Evolutionary conservation across 2,888 invertebrate genomes (phyloP), one percentile per base, ranked within the genome.

Genomic region (Andrena marginata): DNA sequence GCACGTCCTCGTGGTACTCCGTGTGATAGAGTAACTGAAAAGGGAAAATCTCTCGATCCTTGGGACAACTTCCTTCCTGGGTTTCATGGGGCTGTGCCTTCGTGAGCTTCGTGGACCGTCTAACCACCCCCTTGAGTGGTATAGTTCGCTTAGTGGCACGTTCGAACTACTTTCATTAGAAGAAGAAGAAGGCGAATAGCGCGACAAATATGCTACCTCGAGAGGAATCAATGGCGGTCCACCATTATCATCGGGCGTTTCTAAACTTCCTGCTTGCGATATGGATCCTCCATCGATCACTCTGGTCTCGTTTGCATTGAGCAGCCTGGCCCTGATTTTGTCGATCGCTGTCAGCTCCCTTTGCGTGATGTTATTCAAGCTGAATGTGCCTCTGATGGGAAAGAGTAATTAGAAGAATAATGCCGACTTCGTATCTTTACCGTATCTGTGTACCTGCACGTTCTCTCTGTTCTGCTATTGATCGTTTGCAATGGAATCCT

Each of bases 1-100:
- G 71, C 7, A 89, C 49, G 20, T 85, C 84, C 0, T 83, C 69
- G 35, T 83, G 77, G 26, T 92, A 91, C 1, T 85, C 82, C 7
- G 31, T 4, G 23, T 87, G 74, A 23, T 80, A 86, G 0, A 48
- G 20, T n/a, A 86, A 16, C 29, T 72, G 63, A 0, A 16, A 1
- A 0, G 62, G n/a, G 0, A 56, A 59, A 2, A 0, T 2, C 0
- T 23, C 10, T 1, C 0, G 8, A 0, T 13, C 1, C 4, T 13
- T 29, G 6, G 2, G 0, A 16, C 7, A 48, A 23, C 23, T 10
- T 26, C 10, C 23, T 56, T 26, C 56, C 4, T 10, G 26, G 1
- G 10, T 56, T 23, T 56, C 56, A 3, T 13, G 26, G 3, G 56
- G 4, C 4, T 56, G 26, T 8, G 2, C 23, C 26, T 3, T 3